These are phyloP conservation scores for Volucella inanis DNA, from an alignment of 2,888 invertebrate genomes.

Conservation along the genomic window DNA sequence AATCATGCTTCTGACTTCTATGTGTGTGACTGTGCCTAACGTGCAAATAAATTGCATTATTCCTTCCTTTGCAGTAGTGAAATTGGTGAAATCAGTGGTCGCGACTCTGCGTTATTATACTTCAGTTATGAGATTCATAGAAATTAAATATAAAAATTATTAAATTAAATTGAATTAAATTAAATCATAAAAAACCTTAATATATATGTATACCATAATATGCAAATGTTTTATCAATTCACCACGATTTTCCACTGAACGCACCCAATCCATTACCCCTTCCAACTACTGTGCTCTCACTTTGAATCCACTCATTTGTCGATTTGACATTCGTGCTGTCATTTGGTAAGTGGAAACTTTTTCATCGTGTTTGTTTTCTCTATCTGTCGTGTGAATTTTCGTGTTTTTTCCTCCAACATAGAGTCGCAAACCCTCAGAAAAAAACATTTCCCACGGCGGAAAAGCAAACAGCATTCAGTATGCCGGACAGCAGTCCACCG, in stretches of 20 bases:
- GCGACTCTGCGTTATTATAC: too few species aligned
- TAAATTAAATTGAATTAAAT: too few species aligned
- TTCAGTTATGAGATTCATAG: too few species aligned
- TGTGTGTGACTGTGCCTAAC: too few species aligned
- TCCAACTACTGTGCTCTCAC: conserved; percentile 15
- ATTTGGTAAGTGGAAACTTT: conserved; percentile 61
- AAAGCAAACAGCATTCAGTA: conserved; percentile 54
- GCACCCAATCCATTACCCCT: conserved; percentile 28
- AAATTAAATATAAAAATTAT: too few species aligned
- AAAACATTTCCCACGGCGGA: conserved; percentile 42
- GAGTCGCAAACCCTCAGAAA: conserved; percentile 35
- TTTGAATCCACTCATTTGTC: conserved; percentile 39
- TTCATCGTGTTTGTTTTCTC: conserved; percentile 71
- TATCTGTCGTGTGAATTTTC: conserved; percentile 65
- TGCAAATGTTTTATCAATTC: not conserved
- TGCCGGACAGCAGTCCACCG: conserved; percentile 54
- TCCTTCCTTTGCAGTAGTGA: too few species aligned
- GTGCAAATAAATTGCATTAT: too few species aligned
- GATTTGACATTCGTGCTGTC: conserved; percentile 62
- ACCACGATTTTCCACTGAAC: conserved; percentile 35
- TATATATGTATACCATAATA: too few species aligned
- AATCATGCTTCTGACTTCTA: too few species aligned
- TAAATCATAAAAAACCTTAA: not conserved
- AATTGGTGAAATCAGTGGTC: too few species aligned
- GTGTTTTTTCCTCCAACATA: conserved; percentile 54